A percentile compares a stretch with the other conserved stretches of the same genome.
Conservation (phyloP, 92 coral and sea anemone species). For the Phymanthus crucifer region DNA sequence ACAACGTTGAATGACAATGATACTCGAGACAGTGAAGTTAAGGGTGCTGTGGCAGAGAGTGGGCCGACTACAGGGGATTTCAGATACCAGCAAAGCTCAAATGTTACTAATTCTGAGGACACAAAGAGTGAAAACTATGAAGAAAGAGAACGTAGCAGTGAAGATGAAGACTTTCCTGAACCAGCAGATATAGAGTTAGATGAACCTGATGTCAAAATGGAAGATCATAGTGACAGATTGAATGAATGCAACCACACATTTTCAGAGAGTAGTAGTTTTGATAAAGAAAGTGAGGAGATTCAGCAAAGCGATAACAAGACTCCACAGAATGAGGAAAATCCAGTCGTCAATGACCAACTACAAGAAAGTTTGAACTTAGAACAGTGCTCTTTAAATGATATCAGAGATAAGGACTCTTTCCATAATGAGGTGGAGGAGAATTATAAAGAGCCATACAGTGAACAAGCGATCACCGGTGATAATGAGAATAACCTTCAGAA, state of each 20-base stretch:
- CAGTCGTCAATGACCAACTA: background rate
- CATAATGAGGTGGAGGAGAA: background rate
- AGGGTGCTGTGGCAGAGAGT: slow-evolving; percentile 6
- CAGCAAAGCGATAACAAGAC: slow-evolving; percentile 1
- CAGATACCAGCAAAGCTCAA: background rate
- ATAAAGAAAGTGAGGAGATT: background rate
- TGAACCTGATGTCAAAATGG: background rate
- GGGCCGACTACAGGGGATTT: background rate
- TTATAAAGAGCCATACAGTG: slow-evolving; percentile 11
- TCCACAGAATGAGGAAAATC: background rate
- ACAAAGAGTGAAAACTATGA: slow-evolving; percentile 36
- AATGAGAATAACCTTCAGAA: background rate
- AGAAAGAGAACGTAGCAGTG: background rate
- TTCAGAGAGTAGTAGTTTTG: slow-evolving; percentile 20
- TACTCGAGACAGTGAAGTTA: slow-evolving; percentile 66
- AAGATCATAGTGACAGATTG: background rate
- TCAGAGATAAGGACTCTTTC: background rate
- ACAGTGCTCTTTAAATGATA: background rate
- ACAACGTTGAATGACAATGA: slow-evolving; percentile 60
- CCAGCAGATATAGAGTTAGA: slow-evolving; percentile 29
- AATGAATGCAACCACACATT: slow-evolving; percentile 13
- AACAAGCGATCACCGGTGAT: background rate
- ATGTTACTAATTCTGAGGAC: slow-evolving; percentile 31
- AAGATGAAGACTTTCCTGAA: slow-evolving; percentile 12
- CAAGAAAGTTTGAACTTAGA: slow-evolving; percentile 10